phyloP scores from a whole-genome alignment of 2,797 vertebrate genomes.

The Hydrocynus forskahlii region DNA sequence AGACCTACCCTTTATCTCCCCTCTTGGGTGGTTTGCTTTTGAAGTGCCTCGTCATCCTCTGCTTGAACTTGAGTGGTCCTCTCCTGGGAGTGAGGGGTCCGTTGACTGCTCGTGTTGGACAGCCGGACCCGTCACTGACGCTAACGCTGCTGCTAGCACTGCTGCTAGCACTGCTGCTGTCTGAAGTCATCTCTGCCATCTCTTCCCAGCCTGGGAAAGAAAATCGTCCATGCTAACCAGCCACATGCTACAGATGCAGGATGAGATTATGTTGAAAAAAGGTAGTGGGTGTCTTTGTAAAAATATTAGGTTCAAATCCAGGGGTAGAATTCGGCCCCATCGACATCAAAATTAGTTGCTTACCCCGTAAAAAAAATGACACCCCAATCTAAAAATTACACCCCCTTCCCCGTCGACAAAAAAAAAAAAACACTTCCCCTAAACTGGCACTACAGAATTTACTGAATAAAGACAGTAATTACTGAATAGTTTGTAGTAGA shows the following conservation, averaged over 20 bases:
- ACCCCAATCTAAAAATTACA: too few relatives aligned
- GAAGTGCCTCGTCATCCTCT: conserved; percentile 83
- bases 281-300: too few relatives aligned
- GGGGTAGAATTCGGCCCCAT: too few relatives aligned
- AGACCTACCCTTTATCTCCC: conserved; percentile 54
- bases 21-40: conserved; percentile 83
- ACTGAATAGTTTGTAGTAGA: neutral
- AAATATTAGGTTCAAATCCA: too few relatives aligned
- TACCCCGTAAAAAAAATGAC: too few relatives aligned
- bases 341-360: too few relatives aligned
- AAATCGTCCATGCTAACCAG: too few relatives aligned
- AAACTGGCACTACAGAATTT: too few relatives aligned
- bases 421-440: too few relatives aligned
- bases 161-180: conserved; percentile 8
- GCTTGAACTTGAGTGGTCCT: conserved; percentile 86
- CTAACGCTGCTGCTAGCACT: neutral
- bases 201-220: neutral
- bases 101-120: neutral
- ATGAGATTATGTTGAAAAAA: too few relatives aligned
- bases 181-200: neutral
- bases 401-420: too few relatives aligned
- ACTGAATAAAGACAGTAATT: neutral
- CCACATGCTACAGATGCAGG: too few relatives aligned
- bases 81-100: conserved; percentile 57
- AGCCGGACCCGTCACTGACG: conserved; percentile 10